Base-by-base conservation (phyloP, 2,888 invertebrate genomes). In the Troides helena region DNA sequence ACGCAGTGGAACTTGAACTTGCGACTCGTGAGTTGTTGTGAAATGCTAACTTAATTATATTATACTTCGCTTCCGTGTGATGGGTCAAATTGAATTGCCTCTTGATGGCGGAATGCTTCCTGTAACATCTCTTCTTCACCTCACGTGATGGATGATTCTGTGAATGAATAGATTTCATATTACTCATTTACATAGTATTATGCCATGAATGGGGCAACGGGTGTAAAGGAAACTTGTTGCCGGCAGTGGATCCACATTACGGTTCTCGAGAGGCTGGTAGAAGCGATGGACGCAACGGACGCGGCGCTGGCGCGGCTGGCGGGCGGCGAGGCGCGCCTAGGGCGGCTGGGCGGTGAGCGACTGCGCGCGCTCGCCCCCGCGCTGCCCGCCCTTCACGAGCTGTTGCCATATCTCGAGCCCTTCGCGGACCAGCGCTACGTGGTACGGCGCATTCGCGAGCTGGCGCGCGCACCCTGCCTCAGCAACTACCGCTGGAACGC, bases 401-500 rank as follows among this genome's bases (percentile, higher is more conserved):
- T 98, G 62, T 92, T 97, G 66, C 96, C 96, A 1, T 98, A 97
- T 86, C 89, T 98, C 71, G 97, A 97, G 81, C 93, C 97, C 65
- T 95, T 95, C 63, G 93, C 95, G 23, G 97, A 98, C 90, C 98
- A 98, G 86, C 96, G 97, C 81, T 98, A 98, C 91, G 90, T 97
- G 21, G 96, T 96, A 63, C 95, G 95, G 73, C 93, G 98, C 76
- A 95, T 98, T 53, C 93, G 94, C 93, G 96, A 96, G 78, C 92
- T 98, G 73, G 94, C 96, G 0, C 94, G 94, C 81, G 98, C 97
- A 72, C 97, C 98, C 14, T 97, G 97, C 81, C 96, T 98, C 92
- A 96, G 97, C 80, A 96, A 96, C 78, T 99, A 96, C 89, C 95
- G 95, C 74, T 98, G 98, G 98, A 95, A 96, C 87, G 94, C 95